Conservation (phyloP, 2,113 vertebrate species). For the Sinocyclocheilus grahami region DNA sequence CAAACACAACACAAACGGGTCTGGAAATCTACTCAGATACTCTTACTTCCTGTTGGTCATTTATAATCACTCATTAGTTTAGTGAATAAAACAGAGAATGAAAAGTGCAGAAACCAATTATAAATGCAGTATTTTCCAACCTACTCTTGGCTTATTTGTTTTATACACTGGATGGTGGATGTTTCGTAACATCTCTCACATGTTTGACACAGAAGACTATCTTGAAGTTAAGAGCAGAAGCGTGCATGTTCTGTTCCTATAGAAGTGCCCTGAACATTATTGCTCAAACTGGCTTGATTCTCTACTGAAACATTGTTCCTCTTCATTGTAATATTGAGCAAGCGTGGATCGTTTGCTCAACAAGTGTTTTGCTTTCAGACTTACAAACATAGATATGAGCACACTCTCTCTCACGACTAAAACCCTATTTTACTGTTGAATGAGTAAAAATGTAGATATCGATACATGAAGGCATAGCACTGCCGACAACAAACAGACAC, state of each 20-base stretch:
- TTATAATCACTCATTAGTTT: background rate
- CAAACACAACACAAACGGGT: background rate
- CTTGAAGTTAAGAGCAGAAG: conserved; percentile 9
- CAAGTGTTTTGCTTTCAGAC: background rate
- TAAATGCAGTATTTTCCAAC: too few species aligned
- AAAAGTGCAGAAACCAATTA: background rate
- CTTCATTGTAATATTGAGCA: conserved; percentile 1
- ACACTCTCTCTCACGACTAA: background rate
- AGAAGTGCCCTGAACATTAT: conserved; percentile 17
- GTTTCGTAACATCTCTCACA: too few species aligned
- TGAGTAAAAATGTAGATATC: conserved; percentile 57
- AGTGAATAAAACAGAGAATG: background rate
- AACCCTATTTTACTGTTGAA: conserved; percentile 29
- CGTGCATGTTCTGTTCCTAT: background rate
- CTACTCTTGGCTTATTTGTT: background rate
- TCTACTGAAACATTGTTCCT: conserved; percentile 25
- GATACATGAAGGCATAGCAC: conserved; percentile 60
- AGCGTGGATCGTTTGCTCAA: background rate
- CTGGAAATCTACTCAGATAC: background rate
- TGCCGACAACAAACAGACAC: conserved; percentile 59
- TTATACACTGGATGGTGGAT: too few species aligned
- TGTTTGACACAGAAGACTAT: background rate
- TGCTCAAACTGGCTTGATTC: conserved; percentile 19
- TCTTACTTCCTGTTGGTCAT: background rate
- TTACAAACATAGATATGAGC: conserved; percentile 19